Percentiles rank a stretch among this genome's conserved stretches.
Conservation (phyloP, 2,888 invertebrate species). For the Callimorpha dominula region DNA sequence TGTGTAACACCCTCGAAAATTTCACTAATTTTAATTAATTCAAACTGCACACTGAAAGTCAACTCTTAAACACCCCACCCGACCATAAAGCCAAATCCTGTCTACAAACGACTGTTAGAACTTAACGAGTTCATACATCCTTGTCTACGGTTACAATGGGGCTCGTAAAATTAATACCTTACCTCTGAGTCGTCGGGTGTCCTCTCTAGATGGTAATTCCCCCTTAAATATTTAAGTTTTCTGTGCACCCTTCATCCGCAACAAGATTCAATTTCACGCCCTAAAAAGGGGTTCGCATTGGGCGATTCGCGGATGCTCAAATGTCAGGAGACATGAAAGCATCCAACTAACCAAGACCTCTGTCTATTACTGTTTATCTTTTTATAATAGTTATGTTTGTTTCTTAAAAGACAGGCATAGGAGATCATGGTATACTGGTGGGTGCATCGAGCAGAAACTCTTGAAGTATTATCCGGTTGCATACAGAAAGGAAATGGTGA, state of each 20-base stretch:
- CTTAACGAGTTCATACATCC: constrained; percentile 82
- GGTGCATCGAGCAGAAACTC: constrained; percentile 64
- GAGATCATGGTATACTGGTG: constrained; percentile 69
- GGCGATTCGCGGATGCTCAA: constrained; percentile 78
- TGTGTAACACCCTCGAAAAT: constrained; percentile 58
- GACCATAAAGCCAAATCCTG: constrained; percentile 67
- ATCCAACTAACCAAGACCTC: constrained; percentile 68
- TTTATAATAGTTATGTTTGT: constrained; percentile 45
- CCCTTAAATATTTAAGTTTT: constrained; percentile 86
- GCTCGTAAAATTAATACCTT: constrained; percentile 85
- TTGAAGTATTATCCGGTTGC: constrained; percentile 81
- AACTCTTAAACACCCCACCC: constrained; percentile 59
- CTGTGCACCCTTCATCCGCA: constrained; percentile 80
- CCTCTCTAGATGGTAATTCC: constrained; percentile 79
- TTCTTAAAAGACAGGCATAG: constrained; percentile 51
- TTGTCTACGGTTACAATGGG: constrained; percentile 76
- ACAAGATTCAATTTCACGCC: constrained; percentile 87
- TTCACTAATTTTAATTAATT: constrained; percentile 81
- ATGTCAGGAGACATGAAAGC: constrained; percentile 80
- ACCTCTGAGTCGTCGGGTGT: constrained; percentile 74
- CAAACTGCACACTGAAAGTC: constrained; percentile 67
- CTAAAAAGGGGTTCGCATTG: constrained; percentile 80
- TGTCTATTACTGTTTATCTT: constrained; percentile 60
- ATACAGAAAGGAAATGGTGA: constrained; percentile 76
- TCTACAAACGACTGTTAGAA: constrained; percentile 78